A percentile compares a stretch with the other conserved stretches of the same genome.
Conservation (phyloP, 92 coral and sea anemone genomes). For the Plumapathes pennacea region DNA sequence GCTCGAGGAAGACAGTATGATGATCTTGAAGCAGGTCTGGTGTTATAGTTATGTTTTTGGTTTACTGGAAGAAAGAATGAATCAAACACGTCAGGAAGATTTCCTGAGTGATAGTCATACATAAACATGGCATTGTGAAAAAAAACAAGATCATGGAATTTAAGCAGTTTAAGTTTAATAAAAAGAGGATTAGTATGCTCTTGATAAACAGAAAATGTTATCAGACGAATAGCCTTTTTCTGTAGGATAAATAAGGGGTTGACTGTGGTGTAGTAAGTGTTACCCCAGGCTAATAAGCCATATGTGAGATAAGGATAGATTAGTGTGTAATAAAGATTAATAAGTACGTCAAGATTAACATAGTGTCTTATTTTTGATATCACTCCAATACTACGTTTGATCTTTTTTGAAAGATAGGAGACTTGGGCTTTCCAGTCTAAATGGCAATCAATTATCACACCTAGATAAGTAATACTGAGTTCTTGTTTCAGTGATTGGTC, state of each 20-base stretch:
- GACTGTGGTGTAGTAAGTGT: constrained; percentile 29
- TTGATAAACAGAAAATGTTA: constrained; percentile 20
- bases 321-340: constrained; percentile 1
- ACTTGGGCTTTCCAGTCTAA: too few species aligned
- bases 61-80: constrained; percentile 26
- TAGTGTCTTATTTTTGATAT: constrained; percentile 5
- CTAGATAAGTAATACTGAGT: too few species aligned
- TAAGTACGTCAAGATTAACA: background rate
- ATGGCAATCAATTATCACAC: too few species aligned
- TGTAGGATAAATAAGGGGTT: constrained; percentile 40
- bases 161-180: background rate
- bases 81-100: constrained; percentile 20
- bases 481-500: too few species aligned
- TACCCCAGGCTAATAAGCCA: constrained; percentile 40
- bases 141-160: constrained; percentile 8
- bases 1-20: constrained; percentile 26
- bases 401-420: too few species aligned
- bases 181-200: constrained; percentile 46
- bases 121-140: constrained; percentile 19
- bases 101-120: constrained; percentile 16
- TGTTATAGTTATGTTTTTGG: constrained; percentile 28
- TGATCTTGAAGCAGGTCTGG: constrained; percentile 42
- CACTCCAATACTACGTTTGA: too few species aligned
- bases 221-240: constrained; percentile 32
- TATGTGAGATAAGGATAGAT: constrained; percentile 25